Conservation (phyloP, 2,888 invertebrate genomes). For the Syritta pipiens region DNA sequence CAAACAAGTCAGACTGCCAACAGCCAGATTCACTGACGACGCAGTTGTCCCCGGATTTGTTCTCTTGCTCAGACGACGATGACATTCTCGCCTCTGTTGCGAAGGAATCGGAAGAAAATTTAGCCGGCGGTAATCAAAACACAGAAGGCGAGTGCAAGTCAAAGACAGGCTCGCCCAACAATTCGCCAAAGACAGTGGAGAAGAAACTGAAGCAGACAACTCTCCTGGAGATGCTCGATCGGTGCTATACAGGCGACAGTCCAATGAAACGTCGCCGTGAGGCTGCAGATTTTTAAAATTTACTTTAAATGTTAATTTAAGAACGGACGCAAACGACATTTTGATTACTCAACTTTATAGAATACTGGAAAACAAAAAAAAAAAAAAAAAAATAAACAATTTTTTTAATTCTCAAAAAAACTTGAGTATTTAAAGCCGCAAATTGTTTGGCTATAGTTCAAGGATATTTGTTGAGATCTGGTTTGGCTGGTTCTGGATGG, state of each 20-base stretch:
- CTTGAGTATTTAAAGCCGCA: no score
- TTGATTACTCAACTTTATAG: background rate
- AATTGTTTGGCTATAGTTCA: no score
- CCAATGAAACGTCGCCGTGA: conserved; percentile 55
- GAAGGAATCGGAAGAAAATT: background rate
- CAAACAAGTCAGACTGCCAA: no score
- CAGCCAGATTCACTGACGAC: background rate
- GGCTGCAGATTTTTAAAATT: conserved; percentile 35
- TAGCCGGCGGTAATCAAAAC: background rate
- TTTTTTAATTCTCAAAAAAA: no score
- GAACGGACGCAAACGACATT: background rate
- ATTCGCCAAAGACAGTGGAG: conserved; percentile 31
- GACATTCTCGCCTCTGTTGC: conserved; percentile 33
- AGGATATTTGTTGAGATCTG: no score
- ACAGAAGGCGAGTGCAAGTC: conserved; percentile 5
- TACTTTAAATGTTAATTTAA: background rate
- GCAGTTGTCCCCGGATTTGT: conserved; percentile 33
- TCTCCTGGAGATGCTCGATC: conserved; percentile 77
- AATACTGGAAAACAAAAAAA: background rate
- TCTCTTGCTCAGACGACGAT: conserved; percentile 36
- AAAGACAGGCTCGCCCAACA: conserved; percentile 28
- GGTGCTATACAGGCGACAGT: conserved; percentile 73
- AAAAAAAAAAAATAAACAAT: no score
- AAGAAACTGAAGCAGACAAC: conserved; percentile 73
- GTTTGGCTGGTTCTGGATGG: no score